phyloP scores from a whole-genome alignment of 1,140 invertebrate species.

The Drosophila teissieri region DNA sequence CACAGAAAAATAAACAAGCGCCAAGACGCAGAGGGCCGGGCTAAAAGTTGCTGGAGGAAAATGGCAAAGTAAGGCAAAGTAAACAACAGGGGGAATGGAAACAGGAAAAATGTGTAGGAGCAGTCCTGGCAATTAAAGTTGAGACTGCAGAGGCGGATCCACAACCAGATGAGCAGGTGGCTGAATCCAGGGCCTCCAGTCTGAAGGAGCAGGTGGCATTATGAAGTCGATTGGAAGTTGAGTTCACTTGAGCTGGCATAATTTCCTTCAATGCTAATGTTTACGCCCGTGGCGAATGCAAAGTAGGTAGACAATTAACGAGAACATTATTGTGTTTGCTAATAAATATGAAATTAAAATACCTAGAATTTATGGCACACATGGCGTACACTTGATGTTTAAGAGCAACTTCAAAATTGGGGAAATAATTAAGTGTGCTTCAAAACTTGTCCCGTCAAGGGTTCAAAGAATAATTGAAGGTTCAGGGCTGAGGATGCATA shows the following conservation, averaged over 20 bases:
- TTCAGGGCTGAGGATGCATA: slow-evolving; percentile 12
- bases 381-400: slow-evolving; percentile 20
- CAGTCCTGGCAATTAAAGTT: slow-evolving; percentile 40
- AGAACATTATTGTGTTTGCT: slow-evolving; percentile 25
- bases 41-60: slow-evolving; percentile 17
- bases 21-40: not conserved
- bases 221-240: slow-evolving; percentile 54
- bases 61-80: slow-evolving; percentile 28
- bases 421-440: slow-evolving; percentile 4
- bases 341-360: slow-evolving; percentile 25
- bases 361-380: slow-evolving; percentile 9
- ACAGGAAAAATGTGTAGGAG: slow-evolving; percentile 7
- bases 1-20: slow-evolving; percentile 47
- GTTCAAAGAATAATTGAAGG: not conserved
- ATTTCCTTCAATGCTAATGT: slow-evolving; percentile 47
- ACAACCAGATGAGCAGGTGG: slow-evolving; percentile 33
- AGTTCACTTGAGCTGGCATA: slow-evolving; percentile 47
- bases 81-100: slow-evolving; percentile 25
- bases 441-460: slow-evolving; percentile 3
- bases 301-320: slow-evolving; percentile 34
- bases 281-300: slow-evolving; percentile 10
- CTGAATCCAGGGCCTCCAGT: slow-evolving; percentile 8
- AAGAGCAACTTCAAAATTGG: not conserved
- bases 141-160: slow-evolving; percentile 19
- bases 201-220: slow-evolving; percentile 36